Evolutionary conservation across 1,140 invertebrate species (phyloP), one percentile per base, ranked within the genome.

Genomic region (Panulirus ornatus): DNA sequence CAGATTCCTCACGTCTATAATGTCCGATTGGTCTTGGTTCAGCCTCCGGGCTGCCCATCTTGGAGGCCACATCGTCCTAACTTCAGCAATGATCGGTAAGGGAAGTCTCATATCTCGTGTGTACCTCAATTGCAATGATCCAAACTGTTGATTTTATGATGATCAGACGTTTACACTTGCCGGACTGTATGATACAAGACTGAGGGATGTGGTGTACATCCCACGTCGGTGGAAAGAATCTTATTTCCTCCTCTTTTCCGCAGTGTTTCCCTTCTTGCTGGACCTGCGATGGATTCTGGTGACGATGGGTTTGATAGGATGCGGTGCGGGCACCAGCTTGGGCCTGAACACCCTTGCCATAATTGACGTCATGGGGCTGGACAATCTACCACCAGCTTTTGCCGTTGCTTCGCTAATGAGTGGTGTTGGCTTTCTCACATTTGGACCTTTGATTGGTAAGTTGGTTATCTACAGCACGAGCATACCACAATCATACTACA

Each of bases 331-430:
- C 16, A 70, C 87, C 22, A 76, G 54, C 87, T 51, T 84, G 63
- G 79, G 79, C 44, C 79, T 83, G 14, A 54, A 84, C 58, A 89
- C n/a, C 22, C 47, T 89, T 6, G 42, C 76, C 14, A 83, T 89
- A 70, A 89, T 89, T 79, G 81, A 89, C 9, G 63, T 75, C 30
- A 84, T 89, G 87, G 87, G 87, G 3, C 2, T 89, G 14, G 38
- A 89, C 14, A 27, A 42, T 11, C 34, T 89, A 42, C 40, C 87
- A 14, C 22, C 87, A 0, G 63, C 84, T 1, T 83, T 75, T 47
- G 87, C 79, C 3, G 70, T 79, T 27, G 42, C 22, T 9, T 19
- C 44, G 34, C 63, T 89, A 30, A 44, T 47, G 5, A 58, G 58
- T 6, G 87, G 36, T 22, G 27, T 89, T 8, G 51, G 66, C 14